Evolutionary conservation across 2,888 invertebrate genomes (phyloP).

Genomic region (Seira sanloemensis): DNA sequence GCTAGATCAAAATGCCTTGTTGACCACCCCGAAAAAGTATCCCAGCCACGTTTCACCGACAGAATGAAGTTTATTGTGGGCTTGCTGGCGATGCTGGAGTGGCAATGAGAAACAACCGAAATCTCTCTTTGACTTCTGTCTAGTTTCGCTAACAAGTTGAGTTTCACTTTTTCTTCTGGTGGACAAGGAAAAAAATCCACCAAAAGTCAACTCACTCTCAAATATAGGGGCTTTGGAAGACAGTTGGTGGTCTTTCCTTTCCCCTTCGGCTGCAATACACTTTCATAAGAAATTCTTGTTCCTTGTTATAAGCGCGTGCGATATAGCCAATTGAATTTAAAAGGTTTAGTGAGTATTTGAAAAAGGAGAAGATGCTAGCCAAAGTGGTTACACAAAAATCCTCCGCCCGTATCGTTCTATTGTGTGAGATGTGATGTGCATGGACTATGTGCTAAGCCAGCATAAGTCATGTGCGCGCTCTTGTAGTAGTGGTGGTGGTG

Average conservation of each 20-base stretch:
- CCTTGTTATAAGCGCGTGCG: slow-evolving; percentile 53
- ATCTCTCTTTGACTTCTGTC: slow-evolving; percentile 47
- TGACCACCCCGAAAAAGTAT: neutral
- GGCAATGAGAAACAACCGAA: slow-evolving; percentile 44
- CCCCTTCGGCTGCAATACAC: slow-evolving; percentile 15
- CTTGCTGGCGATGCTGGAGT: neutral
- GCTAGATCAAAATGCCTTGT: neutral
- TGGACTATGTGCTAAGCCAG: neutral
- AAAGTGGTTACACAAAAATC: neutral
- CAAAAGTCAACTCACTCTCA: neutral
- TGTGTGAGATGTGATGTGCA: no score
- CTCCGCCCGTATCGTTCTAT: no score
- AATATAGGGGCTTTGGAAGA: neutral
- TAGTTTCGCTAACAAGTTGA: slow-evolving; percentile 48
- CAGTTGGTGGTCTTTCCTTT: slow-evolving; percentile 48
- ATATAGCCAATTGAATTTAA: slow-evolving; percentile 56
- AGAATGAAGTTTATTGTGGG: neutral
- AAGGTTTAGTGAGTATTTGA: slow-evolving; percentile 42
- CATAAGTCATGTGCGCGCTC: neutral
- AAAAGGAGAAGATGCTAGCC: neutral
- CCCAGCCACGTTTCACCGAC: neutral
- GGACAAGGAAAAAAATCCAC: neutral
- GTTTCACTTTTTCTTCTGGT: neutral
- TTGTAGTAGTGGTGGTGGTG: neutral
- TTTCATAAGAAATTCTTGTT: slow-evolving; percentile 24